A percentile compares a stretch with the other conserved stretches of the same genome.
These are phyloP conservation scores for Microcebus murinus DNA, from an alignment of 2,113 vertebrate species.

Conservation along the genomic window DNA sequence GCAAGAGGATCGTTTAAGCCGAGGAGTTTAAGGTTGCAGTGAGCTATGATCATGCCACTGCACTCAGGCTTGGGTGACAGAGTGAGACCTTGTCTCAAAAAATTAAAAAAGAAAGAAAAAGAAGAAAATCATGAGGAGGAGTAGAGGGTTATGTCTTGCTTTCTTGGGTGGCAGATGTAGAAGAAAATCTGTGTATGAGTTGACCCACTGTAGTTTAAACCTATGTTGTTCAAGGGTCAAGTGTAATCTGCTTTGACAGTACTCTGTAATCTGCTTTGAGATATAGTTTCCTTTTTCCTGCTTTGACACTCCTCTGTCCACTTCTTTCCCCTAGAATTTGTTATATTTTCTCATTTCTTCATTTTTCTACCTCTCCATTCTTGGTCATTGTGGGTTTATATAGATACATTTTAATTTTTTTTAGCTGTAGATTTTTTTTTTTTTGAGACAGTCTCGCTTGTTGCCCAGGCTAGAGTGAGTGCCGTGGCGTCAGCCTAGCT, in stretches of 20 bases:
- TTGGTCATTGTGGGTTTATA: neutral
- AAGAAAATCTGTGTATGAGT: neutral
- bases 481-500: too few relatives aligned
- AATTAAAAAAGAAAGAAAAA: too few relatives aligned
- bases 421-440: neutral
- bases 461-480: too few relatives aligned
- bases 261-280: neutral
- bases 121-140: neutral
- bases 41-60: too few relatives aligned
- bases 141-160: neutral
- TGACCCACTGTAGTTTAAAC: neutral
- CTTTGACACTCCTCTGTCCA: neutral
- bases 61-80: too few relatives aligned
- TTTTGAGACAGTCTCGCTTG: too few relatives aligned
- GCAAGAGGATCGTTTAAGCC: too few relatives aligned
- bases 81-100: too few relatives aligned
- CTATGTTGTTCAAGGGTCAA: neutral
- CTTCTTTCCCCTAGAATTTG: neutral
- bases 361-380: constrained; percentile 29
- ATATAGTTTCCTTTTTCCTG: neutral
- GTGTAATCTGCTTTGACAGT: neutral
- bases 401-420: neutral
- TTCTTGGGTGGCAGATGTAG: neutral
- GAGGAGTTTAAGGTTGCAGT: too few relatives aligned
- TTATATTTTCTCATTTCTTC: neutral